Percentiles rank a stretch among this genome's conserved stretches.
Evolutionary conservation across 2,888 invertebrate species (phyloP).

Genomic region (Stratiomys singularior): DNA sequence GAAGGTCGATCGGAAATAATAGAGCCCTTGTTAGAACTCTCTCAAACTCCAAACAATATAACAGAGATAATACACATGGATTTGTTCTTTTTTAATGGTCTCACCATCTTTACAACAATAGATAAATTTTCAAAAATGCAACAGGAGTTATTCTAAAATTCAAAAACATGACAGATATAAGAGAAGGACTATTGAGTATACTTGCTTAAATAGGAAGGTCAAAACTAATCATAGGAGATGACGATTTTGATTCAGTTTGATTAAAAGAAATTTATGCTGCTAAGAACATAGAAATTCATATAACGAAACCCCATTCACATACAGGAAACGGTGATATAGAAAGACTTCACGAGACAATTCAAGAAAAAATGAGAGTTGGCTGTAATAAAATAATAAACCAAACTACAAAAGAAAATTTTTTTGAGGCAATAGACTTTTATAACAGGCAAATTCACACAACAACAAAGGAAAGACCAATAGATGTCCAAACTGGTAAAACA

Average conservation of each 20-base stretch:
- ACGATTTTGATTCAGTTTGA: conserved; percentile 15
- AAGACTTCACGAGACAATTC: conserved; percentile 35
- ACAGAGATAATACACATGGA: conserved; percentile 31
- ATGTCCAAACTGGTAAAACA: neutral
- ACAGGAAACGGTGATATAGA: conserved; percentile 38
- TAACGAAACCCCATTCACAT: conserved; percentile 41
- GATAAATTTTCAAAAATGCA: conserved; percentile 52
- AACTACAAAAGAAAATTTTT: neutral
- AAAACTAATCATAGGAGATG: conserved; percentile 32
- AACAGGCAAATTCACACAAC: neutral
- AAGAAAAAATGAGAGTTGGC: neutral
- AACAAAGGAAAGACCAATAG: conserved; percentile 14
- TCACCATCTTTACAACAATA: conserved; percentile 46
- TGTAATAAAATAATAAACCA: neutral
- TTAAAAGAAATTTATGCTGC: neutral
- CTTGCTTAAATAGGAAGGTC: conserved; percentile 37
- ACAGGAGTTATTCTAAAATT: conserved; percentile 39
- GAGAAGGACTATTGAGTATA: conserved; percentile 38
- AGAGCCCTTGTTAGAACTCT: conserved; percentile 25
- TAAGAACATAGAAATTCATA: conserved; percentile 13
- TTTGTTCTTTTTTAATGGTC: neutral
- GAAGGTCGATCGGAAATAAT: conserved; percentile 36
- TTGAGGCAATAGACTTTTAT: conserved; percentile 2
- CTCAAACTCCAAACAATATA: conserved; percentile 27
- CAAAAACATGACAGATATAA: conserved; percentile 47